These are phyloP conservation scores for Atrichornis clamosus DNA, from an alignment of 2,113 vertebrate species.

Conservation along the genomic window DNA sequence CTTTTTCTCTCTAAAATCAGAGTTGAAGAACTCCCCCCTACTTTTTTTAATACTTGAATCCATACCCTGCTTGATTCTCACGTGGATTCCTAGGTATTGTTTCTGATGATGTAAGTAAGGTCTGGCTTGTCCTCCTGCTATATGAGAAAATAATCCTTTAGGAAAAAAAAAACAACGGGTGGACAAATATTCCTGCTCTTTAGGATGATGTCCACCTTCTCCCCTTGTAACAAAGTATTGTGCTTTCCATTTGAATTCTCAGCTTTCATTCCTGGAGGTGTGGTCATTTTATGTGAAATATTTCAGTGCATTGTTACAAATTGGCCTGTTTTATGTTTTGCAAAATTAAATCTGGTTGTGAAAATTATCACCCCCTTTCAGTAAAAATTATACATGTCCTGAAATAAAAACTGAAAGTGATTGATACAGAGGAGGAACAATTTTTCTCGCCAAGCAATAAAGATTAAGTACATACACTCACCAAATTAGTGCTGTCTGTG, in stretches of 20 bases:
- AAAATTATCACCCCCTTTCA: background rate
- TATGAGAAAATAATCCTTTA: background rate
- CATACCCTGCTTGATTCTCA: background rate
- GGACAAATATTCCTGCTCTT: background rate
- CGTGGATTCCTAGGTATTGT: background rate
- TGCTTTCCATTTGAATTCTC: background rate
- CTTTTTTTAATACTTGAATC: background rate
- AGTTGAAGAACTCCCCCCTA: background rate
- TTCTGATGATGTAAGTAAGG: background rate
- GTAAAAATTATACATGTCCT: background rate
- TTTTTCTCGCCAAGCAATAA: background rate
- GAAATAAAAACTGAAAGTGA: background rate
- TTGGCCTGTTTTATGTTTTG: background rate
- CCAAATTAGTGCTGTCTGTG: background rate
- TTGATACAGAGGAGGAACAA: background rate
- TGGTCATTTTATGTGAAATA: background rate
- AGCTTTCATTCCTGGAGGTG: background rate
- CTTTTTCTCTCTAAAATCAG: background rate
- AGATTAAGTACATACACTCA: rapidly evolving
- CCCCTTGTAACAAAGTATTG: background rate
- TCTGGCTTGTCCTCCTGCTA: background rate
- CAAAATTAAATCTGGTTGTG: background rate
- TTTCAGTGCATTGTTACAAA: background rate
- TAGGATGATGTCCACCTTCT: background rate
- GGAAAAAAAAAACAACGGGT: background rate